These are phyloP conservation scores for Perithous albicinctus DNA, from an alignment of 2,888 invertebrate species.

Conservation along the genomic window DNA sequence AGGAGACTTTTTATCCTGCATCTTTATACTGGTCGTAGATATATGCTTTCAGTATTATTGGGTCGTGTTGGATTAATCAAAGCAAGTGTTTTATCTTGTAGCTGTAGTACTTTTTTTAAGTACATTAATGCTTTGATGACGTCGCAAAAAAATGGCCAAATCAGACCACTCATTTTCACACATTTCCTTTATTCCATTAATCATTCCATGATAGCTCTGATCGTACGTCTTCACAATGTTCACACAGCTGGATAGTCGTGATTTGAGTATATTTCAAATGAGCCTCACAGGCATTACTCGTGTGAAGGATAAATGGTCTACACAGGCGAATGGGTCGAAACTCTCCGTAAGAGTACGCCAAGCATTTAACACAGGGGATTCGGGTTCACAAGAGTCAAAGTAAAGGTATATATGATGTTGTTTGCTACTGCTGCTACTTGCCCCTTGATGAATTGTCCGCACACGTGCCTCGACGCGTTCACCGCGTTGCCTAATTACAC, in stretches of 20 bases:
- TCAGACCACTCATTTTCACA: constrained; percentile 9
- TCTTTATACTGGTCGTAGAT: neutral
- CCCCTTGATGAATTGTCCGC: constrained; percentile 84
- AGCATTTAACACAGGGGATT: constrained; percentile 46
- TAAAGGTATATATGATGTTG: constrained; percentile 30
- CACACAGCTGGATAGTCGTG: constrained; percentile 29
- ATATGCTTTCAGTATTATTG: neutral
- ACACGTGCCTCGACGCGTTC: constrained; percentile 82
- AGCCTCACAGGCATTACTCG: constrained; percentile 74
- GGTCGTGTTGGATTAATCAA: neutral
- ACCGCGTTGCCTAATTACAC: constrained; percentile 83
- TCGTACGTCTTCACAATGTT: neutral
- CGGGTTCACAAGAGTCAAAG: constrained; percentile 49
- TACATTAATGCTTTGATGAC: neutral
- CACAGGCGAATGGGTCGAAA: constrained; percentile 36
- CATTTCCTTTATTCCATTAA: constrained; percentile 14
- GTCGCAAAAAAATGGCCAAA: constrained; percentile 12
- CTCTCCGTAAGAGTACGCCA: constrained; percentile 50
- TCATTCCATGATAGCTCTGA: constrained; percentile 42
- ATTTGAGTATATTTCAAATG: constrained; percentile 41
- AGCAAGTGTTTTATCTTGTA: neutral
- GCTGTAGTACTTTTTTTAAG: neutral
- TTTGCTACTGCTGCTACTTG: constrained; percentile 23
- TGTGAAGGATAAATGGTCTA: constrained; percentile 74
- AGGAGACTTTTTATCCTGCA: neutral